A percentile compares a stretch with the other conserved stretches of the same genome.
Evolutionary conservation across 2,797 vertebrate genomes (phyloP).

Genomic region (Pseudocheirus occidentalis): DNA sequence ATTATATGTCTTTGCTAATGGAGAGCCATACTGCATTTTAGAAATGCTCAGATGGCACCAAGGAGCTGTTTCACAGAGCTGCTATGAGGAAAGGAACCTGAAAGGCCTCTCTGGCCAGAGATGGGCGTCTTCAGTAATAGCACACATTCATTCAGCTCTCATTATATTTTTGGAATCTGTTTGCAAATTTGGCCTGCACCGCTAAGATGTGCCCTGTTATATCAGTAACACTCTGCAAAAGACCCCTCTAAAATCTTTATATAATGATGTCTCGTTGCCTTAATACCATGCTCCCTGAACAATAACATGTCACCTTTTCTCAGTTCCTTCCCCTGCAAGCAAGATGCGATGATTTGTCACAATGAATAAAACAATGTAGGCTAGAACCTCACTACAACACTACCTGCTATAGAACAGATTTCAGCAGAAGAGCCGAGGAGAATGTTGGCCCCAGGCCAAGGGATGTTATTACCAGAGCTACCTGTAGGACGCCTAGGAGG

Average conservation of each 20-base stretch:
- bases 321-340: neutral
- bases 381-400: slow-evolving; percentile 20
- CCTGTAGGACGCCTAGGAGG: neutral
- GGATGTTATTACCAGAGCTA: neutral
- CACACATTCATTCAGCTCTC: rapidly evolving
- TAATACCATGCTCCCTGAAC: neutral
- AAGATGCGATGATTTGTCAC: slow-evolving; percentile 53
- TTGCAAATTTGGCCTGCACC: neutral
- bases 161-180: neutral
- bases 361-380: slow-evolving; percentile 25
- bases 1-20: neutral
- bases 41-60: neutral
- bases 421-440: neutral
- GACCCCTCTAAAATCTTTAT: slow-evolving; percentile 30
- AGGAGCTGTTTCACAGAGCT: neutral
- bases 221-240: slow-evolving; percentile 41
- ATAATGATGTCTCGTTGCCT: slow-evolving; percentile 44
- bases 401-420: neutral
- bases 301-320: neutral
- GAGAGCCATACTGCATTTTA: neutral
- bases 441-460: slow-evolving; percentile 19
- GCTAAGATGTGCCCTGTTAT: neutral
- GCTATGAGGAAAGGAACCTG: neutral
- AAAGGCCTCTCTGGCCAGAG: neutral
- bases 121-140: neutral